Percentiles rank a stretch among this genome's conserved stretches.
Evolutionary conservation across 2,113 vertebrate species (phyloP).

Genomic region (Sebastes fasciatus): DNA sequence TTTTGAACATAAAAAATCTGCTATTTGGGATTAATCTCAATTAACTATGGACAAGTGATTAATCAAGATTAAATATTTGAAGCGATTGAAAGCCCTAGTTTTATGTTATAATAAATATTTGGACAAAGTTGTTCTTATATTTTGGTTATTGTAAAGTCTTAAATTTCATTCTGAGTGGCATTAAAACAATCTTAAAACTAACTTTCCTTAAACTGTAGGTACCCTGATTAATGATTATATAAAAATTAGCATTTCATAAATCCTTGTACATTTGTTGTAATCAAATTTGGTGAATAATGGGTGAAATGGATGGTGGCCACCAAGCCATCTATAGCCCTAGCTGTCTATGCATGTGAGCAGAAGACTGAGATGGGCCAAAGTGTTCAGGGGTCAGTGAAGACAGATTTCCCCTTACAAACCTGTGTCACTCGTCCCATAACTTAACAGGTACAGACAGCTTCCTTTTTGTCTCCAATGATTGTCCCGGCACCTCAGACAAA

Average conservation of each 20-base stretch:
- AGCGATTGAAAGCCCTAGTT: too few relatives aligned
- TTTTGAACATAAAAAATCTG: too few relatives aligned
- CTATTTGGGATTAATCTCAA: too few relatives aligned
- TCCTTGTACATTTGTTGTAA: not conserved
- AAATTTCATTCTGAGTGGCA: not conserved
- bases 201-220: not conserved
- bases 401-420: slow-evolving; percentile 38
- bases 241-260: not conserved
- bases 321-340: not conserved
- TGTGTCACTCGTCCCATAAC: slow-evolving; percentile 47
- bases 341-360: slow-evolving; percentile 12
- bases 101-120: not conserved
- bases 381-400: slow-evolving; percentile 41
- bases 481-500: slow-evolving; percentile 52
- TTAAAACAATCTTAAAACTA: not conserved
- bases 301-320: not conserved
- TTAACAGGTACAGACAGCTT: slow-evolving; percentile 55
- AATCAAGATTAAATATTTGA: too few relatives aligned
- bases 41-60: too few relatives aligned
- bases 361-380: slow-evolving; percentile 24
- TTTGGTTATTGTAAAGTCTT: not conserved
- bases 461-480: slow-evolving; percentile 44
- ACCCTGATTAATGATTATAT: not conserved
- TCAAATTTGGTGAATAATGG: not conserved
- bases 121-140: not conserved